Conservation (phyloP, 2,113 vertebrate species). For the Bufo gargarizans region DNA sequence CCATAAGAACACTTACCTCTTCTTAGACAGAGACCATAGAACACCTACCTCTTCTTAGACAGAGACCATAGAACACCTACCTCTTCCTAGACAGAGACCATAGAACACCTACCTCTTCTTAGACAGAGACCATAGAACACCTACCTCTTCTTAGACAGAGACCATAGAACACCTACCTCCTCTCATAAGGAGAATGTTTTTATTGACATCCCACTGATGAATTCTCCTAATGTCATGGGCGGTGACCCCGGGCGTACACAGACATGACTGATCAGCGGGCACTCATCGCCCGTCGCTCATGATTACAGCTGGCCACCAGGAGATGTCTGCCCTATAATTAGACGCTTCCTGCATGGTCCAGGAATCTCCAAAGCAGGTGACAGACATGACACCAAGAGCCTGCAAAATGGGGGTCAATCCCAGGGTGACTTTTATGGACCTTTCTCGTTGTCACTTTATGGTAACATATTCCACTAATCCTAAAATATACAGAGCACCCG, state of each 20-base stretch:
- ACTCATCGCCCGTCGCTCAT: background rate
- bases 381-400: background rate
- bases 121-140: background rate
- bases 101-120: background rate
- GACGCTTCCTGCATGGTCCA: background rate
- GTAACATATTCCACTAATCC: background rate
- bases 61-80: background rate
- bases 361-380: constrained; percentile 34
- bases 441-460: background rate
- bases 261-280: background rate
- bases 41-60: background rate
- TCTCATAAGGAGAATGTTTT: background rate
- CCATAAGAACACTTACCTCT: background rate
- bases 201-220: background rate
- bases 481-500: constrained; percentile 7
- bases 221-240: background rate
- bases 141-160: too few species aligned
- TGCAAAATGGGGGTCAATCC: background rate
- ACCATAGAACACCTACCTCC: background rate
- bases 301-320: background rate
- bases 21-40: background rate
- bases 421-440: background rate
- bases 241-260: background rate
- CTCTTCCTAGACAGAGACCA: background rate
- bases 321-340: constrained; percentile 49